Evolutionary conservation across 1,140 invertebrate species (phyloP), one percentile per base, ranked within the genome.

Genomic region (Heliconius hermathena): DNA sequence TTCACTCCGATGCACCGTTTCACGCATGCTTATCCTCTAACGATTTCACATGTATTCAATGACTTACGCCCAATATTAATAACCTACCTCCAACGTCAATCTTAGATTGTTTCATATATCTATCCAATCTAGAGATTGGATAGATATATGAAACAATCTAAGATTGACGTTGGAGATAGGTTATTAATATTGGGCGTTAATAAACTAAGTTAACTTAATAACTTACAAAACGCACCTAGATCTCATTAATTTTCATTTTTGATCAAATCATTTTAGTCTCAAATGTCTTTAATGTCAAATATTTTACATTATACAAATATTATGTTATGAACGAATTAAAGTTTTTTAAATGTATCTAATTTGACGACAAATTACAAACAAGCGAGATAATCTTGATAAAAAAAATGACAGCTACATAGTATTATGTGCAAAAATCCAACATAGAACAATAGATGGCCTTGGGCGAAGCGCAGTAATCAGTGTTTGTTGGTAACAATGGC

Each of bases 401-500:
- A 52, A 90, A 88, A 89, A 88, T 66, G 88, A 88, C 82, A 81
- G 83, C 83, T 81, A 87, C 87, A 88, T 85, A 83, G 85, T 83
- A 89, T 92, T 90, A 90, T 91, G 90, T 91, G 91, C 85, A 89
- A 90, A 89, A 90, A 90, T 92, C 85, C 85, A 86, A 76, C 85
- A 83, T 85, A 86, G 86, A 93, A 93, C 92, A 93, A 93, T 92
- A 74, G 88, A 60, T 87, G 92, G 91, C 92, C 92, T 93, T 92
- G 83, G 90, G 92, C 90, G 83, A 84, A 75, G 83, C 85, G 84
- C 78, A 85, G 89, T 90, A 92, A 93, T 93, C 91, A 92, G 85
- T 85, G 86, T 76, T 76, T 76, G 80, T 83, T 83, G 84, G 80
- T 84, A 84, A 90, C 89, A 91, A 89, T 90, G 83, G 81, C 75